Evolutionary conservation across 2,113 vertebrate species (phyloP), one percentile per base, ranked within the genome.

Genomic region (Prunella himalayana): DNA sequence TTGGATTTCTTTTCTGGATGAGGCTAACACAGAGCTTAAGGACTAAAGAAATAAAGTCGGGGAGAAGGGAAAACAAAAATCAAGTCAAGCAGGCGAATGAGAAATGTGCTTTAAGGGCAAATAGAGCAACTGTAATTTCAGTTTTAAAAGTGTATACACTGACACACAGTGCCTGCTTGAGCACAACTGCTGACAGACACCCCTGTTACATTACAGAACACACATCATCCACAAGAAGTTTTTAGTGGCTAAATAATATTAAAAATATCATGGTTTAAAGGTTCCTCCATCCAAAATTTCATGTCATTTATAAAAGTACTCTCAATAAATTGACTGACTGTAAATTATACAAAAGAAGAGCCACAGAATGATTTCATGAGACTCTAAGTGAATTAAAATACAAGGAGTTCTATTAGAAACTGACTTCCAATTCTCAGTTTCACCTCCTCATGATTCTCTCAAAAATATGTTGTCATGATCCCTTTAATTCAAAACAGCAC

Each of bases 1-100:
- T 95, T 99, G 98, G 98, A 98, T 97, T 95, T 99, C 98, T 98
- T 98, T 98, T 97, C 98, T 99, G 98, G 98, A 97, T 98, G 99
- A 98, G 87, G 98, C 98, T 99, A 99, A 98, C 97, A 99, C 97
- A 98, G 98, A 98, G 97, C 98, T 98, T 98, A 99, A 98, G 95
- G 98, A 99, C 99, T 99, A 98, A 96, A 98, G 97, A 97, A 98
- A 99, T 96, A 98, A 98, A 98, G 97, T 96, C 57, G 49, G 95
- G 97, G 97, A 95, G 90, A 98, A 97, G 98, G 97, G 94, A 97
- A 95, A 98, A 97, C 98, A 97, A 98, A 98, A 97, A 97, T 97
- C 93, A 98, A 97, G 96, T 98, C 95, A 98, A 98, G 98, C 97
- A 98, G 94, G 97, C 75, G 75, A 98, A 98, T 94, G 95, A 94